phyloP scores from a whole-genome alignment of 2,113 vertebrate species.

The Ranitomeya imitator region DNA sequence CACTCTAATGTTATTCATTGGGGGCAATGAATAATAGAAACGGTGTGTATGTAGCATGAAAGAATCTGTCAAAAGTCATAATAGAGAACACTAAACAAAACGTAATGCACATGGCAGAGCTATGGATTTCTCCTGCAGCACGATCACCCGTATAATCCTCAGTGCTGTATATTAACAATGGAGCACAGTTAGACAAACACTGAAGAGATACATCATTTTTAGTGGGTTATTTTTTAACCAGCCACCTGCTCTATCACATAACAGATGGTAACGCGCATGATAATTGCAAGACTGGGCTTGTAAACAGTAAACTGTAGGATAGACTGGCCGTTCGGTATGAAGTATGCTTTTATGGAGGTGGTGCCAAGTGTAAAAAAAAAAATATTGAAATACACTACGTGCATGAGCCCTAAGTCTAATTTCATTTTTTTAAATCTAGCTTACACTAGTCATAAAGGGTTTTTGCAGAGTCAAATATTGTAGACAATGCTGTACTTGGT shows the following conservation, averaged over 20 bases:
- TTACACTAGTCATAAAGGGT: no score
- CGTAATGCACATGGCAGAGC: neutral
- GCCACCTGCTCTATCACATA: constrained; percentile 41
- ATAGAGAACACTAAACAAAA: constrained; percentile 1
- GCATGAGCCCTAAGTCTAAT: neutral
- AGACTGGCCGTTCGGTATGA: neutral
- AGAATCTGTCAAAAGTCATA: constrained; percentile 5
- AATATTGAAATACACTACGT: neutral
- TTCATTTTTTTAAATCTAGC: no score
- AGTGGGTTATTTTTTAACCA: constrained; percentile 25
- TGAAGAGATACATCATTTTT: constrained; percentile 14
- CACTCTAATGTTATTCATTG: neutral
- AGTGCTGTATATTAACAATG: neutral
- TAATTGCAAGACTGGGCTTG: constrained; percentile 38
- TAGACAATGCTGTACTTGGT: no score
- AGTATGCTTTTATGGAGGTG: neutral
- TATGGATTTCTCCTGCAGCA: neutral
- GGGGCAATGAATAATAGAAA: neutral
- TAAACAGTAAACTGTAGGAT: neutral
- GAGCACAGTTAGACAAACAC: constrained; percentile 11
- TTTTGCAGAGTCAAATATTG: no score
- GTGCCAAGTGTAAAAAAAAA: neutral
- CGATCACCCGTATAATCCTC: neutral
- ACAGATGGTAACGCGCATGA: constrained; percentile 48
- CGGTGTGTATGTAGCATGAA: neutral